These are phyloP conservation scores for Oligia fasciuncula DNA, from an alignment of 2,888 invertebrate genomes.

Conservation along the genomic window DNA sequence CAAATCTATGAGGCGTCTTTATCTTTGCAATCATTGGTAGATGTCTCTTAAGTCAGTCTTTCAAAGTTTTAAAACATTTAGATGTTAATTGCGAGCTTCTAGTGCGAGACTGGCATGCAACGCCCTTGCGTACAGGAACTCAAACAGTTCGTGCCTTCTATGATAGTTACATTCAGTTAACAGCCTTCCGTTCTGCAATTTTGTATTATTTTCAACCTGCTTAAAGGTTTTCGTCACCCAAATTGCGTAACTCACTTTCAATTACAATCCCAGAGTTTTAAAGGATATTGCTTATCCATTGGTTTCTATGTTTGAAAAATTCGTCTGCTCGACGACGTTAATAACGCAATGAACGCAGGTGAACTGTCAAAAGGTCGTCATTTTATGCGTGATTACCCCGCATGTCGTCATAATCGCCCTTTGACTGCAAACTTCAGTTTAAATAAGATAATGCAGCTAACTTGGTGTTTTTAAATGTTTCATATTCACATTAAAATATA, in stretches of 20 bases:
- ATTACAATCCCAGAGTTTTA: not conserved
- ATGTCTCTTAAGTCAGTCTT: constrained; percentile 2
- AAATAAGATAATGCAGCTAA: not conserved
- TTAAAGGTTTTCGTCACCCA: not conserved
- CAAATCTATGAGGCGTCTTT: not conserved
- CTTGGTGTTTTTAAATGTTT: not conserved
- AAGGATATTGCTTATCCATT: not conserved
- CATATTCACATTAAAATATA: not conserved
- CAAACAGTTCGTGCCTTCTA: constrained; percentile 75
- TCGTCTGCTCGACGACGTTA: not conserved
- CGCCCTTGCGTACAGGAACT: constrained; percentile 40
- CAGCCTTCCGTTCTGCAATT: not conserved
- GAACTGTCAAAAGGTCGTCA: not conserved
- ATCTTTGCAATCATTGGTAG: not conserved
- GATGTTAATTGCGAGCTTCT: constrained; percentile 27
- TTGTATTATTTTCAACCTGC: not conserved
- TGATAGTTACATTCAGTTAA: constrained; percentile 40
- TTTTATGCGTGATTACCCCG: not conserved
- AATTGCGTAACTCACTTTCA: not conserved
- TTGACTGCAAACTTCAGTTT: not conserved
- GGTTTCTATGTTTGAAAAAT: not conserved
- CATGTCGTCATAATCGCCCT: too few relatives aligned
- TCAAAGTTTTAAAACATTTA: constrained; percentile 21
- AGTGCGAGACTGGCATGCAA: constrained; percentile 33
- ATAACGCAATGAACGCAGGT: not conserved